Conservation (phyloP, 2,888 invertebrate species). For the Entomobrya proxima region DNA sequence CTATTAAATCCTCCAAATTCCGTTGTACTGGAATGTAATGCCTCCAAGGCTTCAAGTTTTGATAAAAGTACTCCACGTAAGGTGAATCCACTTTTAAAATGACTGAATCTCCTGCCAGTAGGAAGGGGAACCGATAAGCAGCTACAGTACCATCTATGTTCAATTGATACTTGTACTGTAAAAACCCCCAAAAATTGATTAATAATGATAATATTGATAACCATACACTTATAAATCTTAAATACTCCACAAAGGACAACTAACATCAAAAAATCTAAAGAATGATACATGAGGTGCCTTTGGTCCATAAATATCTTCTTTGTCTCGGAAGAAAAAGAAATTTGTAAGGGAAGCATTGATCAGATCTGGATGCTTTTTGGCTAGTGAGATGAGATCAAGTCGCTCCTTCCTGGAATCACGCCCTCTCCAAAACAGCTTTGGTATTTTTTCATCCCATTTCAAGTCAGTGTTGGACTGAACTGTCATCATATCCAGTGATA, state of each 20-base stretch:
- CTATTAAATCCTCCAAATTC: conserved; percentile 88
- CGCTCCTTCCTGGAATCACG: conserved; percentile 92
- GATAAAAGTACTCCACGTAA: conserved; percentile 97
- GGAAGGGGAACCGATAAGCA: conserved; percentile 94
- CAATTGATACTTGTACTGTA: conserved; percentile 94
- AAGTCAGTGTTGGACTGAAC: conserved; percentile 87
- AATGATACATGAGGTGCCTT: conserved; percentile 90
- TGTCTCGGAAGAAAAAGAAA: conserved; percentile 95
- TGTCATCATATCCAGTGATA: conserved; percentile 92
- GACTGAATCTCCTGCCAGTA: conserved; percentile 90
- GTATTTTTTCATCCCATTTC: conserved; percentile 85
- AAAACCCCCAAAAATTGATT: background rate
- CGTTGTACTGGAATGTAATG: conserved; percentile 90
- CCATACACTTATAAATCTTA: too few species aligned
- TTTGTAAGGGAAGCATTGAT: conserved; percentile 95
- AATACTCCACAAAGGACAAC: conserved; percentile 76
- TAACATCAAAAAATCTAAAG: conserved; percentile 95
- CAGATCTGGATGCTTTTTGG: conserved; percentile 85
- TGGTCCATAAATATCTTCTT: conserved; percentile 90
- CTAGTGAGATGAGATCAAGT: conserved; percentile 87
- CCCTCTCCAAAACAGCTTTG: conserved; percentile 93
- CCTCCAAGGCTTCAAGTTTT: conserved; percentile 83
- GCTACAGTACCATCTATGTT: conserved; percentile 98
- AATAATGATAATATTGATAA: too few species aligned
- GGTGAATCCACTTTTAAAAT: conserved; percentile 94